Conservation (phyloP, 2,113 vertebrate genomes). For the Lycaon pictus region DNA sequence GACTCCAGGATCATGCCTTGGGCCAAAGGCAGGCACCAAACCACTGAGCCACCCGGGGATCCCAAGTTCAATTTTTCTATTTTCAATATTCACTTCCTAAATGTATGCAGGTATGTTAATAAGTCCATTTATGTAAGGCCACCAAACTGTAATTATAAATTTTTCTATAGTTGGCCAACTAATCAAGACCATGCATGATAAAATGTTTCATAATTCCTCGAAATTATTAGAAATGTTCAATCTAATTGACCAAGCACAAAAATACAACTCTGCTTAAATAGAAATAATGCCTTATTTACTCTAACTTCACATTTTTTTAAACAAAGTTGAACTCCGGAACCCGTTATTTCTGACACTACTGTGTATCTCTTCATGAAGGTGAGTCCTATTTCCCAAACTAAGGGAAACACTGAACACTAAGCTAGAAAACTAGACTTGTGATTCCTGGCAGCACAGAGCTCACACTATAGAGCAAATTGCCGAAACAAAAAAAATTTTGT, state of each 20-base stretch:
- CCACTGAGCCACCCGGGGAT: too few relatives aligned
- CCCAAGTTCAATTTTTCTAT: neutral
- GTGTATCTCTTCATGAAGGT: neutral
- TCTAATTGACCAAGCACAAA: neutral
- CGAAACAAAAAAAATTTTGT: constrained; percentile 21
- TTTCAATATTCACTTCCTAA: neutral
- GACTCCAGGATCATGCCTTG: too few relatives aligned
- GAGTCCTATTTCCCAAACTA: constrained; percentile 23
- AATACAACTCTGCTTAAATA: neutral
- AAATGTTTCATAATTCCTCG: neutral
- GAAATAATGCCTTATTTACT: neutral
- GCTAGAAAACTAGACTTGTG: neutral
- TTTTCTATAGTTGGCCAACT: neutral
- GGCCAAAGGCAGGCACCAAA: too few relatives aligned
- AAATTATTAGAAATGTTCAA: constrained; percentile 33
- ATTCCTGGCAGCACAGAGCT: neutral
- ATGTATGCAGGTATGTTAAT: neutral
- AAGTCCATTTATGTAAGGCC: neutral
- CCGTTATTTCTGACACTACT: neutral
- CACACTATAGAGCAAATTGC: neutral
- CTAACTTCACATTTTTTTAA: constrained; percentile 27
- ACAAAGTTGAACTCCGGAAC: constrained; percentile 2
- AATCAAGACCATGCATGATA: neutral
- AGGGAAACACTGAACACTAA: neutral
- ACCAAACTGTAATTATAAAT: neutral